Conservation (phyloP, 2,888 invertebrate species). For the Philopedon plagiatum region DNA sequence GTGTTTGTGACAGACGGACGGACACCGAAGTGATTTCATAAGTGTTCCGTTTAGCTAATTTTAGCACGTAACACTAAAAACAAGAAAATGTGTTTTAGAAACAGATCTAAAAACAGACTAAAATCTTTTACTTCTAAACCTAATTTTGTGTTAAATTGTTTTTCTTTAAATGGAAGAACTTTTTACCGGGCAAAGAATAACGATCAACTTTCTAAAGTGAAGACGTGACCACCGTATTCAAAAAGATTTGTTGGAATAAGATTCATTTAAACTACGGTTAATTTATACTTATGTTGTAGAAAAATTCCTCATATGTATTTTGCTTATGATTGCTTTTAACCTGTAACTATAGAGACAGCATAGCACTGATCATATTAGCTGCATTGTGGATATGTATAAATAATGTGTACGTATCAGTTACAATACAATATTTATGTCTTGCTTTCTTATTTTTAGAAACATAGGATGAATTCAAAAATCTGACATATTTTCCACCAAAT, state of each 20-base stretch:
- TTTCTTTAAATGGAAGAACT: background rate
- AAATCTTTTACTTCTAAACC: background rate
- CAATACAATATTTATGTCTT: too few relatives aligned
- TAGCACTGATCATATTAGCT: background rate
- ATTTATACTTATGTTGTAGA: background rate
- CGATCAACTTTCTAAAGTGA: background rate
- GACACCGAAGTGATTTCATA: too few relatives aligned
- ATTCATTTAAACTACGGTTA: background rate
- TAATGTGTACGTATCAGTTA: background rate
- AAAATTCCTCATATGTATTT: background rate
- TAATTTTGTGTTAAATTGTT: slow-evolving; percentile 1
- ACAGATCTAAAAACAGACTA: background rate
- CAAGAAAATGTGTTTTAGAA: background rate
- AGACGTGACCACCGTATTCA: background rate
- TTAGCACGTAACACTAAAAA: too few relatives aligned
- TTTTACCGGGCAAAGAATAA: background rate
- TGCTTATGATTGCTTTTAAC: background rate
- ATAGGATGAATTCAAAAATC: too few relatives aligned
- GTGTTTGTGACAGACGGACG: too few relatives aligned
- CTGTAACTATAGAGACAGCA: background rate
- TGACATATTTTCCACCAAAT: background rate
- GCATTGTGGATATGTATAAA: background rate
- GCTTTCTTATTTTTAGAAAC: too few relatives aligned
- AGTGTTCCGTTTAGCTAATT: too few relatives aligned
- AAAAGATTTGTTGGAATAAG: background rate